Evolutionary conservation across 1,140 invertebrate genomes (phyloP).

Genomic region (Galleria mellonella): DNA sequence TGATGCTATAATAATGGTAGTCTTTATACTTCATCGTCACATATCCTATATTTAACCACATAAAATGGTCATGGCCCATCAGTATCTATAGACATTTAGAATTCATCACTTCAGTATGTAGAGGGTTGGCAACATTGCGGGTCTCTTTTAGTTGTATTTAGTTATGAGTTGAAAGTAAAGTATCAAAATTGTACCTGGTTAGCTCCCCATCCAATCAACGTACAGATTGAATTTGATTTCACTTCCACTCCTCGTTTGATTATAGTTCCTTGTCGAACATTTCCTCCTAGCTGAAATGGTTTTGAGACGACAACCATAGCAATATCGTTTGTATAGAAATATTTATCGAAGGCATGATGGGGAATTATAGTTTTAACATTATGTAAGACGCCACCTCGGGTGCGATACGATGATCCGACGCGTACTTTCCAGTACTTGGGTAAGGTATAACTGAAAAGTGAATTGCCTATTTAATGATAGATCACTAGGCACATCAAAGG

Average conservation of each 20-base stretch:
- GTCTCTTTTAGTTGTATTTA: too few relatives aligned
- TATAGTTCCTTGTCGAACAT: conserved; percentile 48
- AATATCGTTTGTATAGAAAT: conserved; percentile 52
- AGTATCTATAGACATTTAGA: too few relatives aligned
- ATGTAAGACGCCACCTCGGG: conserved; percentile 37
- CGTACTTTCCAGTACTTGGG: conserved; percentile 52
- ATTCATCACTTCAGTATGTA: too few relatives aligned
- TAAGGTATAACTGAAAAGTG: conserved; percentile 43
- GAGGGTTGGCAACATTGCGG: too few relatives aligned
- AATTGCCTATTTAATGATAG: background rate
- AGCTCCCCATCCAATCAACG: conserved; percentile 51
- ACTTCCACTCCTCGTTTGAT: conserved; percentile 37
- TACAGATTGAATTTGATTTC: conserved; percentile 31
- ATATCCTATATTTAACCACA: too few relatives aligned
- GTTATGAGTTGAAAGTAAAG: too few relatives aligned
- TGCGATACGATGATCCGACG: conserved; percentile 49
- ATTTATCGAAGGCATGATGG: conserved; percentile 45
- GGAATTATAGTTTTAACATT: conserved; percentile 44
- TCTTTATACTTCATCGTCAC: too few relatives aligned
- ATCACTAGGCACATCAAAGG: too few relatives aligned
- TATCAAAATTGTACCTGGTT: conserved; percentile 32
- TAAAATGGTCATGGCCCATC: too few relatives aligned
- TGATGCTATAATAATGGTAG: too few relatives aligned
- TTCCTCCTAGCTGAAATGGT: conserved; percentile 31
- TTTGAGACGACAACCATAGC: conserved; percentile 40